Base-by-base conservation (phyloP, 2,888 invertebrate species). In the Torymus tubicola region DNA sequence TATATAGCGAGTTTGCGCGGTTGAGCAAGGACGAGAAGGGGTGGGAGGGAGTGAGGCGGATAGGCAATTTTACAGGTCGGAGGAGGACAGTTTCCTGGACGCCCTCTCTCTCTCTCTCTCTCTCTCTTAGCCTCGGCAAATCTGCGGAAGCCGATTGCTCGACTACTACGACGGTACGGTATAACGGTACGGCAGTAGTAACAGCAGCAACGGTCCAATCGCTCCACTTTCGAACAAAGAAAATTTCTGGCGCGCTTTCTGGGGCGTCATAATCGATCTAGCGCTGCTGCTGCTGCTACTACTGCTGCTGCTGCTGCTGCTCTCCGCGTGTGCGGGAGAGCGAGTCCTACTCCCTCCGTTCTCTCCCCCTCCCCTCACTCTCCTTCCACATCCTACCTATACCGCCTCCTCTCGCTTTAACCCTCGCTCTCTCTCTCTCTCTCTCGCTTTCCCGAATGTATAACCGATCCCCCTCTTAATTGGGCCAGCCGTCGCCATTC, bases 81-180 rank as follows among this genome's bases (percentile, higher is more conserved):
- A 58, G 80, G 67, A 53, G 31, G 24, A 69, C 11, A 67, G 65
- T 67, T 70, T 60, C 68, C 71, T 60, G 55, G 4, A 12, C 55
- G 8, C 58, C n/a, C n/a, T 65, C 61, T 53, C 70, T 81, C 67
- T 31, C 24, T 11, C 21, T 13, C 24, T 13, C 24, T 60, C 60
- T 60, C 5, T 3, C 65, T n/a, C 57, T n/a, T 58, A 50, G 42
- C 61, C 68, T 12, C 21, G 42, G 87, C 88, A 88, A 88, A 89
- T 88, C 85, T 86, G 84, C 88, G 89, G 89, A 88, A 89, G 85
- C 78, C 84, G 85, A 88, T 89, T 87, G 87, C 84, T 53, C 68
- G 61, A 64, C 31, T 52, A 74, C 69, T 18, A 55, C 61, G 64
- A 2, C 31, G 24, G 12, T 2, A 8, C n/a, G n/a, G n/a, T n/a